phyloP scores from a whole-genome alignment of 1,140 invertebrate genomes.

The Drosophila pseudoananassae region DNA sequence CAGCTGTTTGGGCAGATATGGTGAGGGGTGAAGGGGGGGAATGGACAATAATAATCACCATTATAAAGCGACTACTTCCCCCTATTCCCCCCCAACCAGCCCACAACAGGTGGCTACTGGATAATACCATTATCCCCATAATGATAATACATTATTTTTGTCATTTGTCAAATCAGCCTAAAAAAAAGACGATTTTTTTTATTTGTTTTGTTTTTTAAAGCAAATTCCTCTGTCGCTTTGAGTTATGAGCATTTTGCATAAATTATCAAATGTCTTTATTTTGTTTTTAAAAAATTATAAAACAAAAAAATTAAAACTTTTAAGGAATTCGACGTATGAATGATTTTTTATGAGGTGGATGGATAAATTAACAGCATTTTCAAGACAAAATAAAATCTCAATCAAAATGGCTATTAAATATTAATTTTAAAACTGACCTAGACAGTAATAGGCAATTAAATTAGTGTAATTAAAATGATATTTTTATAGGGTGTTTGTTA shows the following conservation, averaged over 20 bases:
- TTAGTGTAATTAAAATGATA: neutral
- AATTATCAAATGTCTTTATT: slow-evolving; percentile 67
- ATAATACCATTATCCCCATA: too few relatives aligned
- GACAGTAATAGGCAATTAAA: slow-evolving; percentile 1
- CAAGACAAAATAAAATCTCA: neutral
- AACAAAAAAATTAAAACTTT: slow-evolving; percentile 12
- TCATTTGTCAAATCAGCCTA: slow-evolving; percentile 49
- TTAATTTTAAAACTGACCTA: slow-evolving; percentile 3
- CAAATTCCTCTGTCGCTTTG: slow-evolving; percentile 64
- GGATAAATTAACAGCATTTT: neutral
- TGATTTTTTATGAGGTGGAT: slow-evolving; percentile 35
- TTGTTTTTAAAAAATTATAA: slow-evolving; percentile 28
- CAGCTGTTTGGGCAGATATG: slow-evolving; percentile 48
- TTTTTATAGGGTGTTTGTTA: slow-evolving; percentile 2
- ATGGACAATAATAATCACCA: slow-evolving; percentile 35
- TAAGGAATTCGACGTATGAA: slow-evolving; percentile 18
- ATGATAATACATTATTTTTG: slow-evolving; percentile 57
- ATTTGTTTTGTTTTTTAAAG: too few relatives aligned
- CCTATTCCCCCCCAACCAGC: neutral
- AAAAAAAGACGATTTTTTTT: slow-evolving; percentile 17
- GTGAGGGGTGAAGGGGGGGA: neutral
- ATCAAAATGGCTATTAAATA: neutral
- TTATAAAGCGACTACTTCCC: neutral
- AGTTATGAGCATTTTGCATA: slow-evolving; percentile 70
- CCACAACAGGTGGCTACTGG: slow-evolving; percentile 54